Evolutionary conservation across 2,113 vertebrate genomes (phyloP), one percentile per base, ranked within the genome.

Genomic region (Stomatorhinus ivindoensis): DNA sequence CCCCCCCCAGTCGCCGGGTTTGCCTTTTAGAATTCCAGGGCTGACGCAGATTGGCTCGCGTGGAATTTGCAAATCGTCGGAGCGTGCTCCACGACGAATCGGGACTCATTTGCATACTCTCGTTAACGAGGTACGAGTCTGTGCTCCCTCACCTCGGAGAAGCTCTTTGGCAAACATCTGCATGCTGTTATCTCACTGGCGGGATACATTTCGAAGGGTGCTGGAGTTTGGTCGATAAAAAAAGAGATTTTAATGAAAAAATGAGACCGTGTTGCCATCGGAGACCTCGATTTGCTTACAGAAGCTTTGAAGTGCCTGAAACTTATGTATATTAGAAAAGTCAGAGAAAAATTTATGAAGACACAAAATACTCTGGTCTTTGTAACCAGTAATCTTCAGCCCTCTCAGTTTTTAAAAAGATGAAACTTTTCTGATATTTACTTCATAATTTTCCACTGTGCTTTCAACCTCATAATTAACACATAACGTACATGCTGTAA

Each of bases 401-500:
- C 13, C 9, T n/a, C 3, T 13, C 24, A 31, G 27, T 27, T n/a
- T 86, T 48, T 50, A 15, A 48, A 86, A 86, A 50, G n/a, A 3
- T 61, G 27, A 48, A 58, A 80, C 7, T 44, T 47, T 86, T 80
- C 73, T 80, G 13, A 80, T 39, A 80, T 80, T 85, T 82, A 42
- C 1, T 11, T 82, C 6, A 42, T 85, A 76, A 85, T 53, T 89
- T 89, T 51, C 39, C 17, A 44, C 27, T 19, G 69, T 88, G 88
- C 50, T 88, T 92, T 55, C 76, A 27, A 90, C 58, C 89, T 88
- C 58, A 90, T 92, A 90, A 92, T 90, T 48, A 82, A 87, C 86
- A 89, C 88, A 86, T 88, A 90, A 80, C 5, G 86, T 58, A 73
- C 90, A 76, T 88, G 90, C 90, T 89, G 82, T 89, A 91, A 92